Evolutionary conservation across 30 jellyfish, hydroid and myxozoan genomes (phyloP), one percentile per base, ranked within the genome.

Genomic region (Cassiopea andromeda): DNA sequence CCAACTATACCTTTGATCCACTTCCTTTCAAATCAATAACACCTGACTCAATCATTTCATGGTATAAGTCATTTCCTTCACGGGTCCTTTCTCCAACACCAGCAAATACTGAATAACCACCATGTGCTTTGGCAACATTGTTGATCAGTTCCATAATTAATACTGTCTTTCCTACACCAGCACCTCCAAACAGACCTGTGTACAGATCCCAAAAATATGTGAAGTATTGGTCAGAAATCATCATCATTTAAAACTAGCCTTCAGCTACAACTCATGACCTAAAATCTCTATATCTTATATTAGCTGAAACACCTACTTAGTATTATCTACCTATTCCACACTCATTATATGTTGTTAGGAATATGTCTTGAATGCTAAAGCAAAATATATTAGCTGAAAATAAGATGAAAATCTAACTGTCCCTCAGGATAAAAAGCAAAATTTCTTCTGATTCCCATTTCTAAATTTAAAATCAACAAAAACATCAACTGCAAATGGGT

Each of bases 71-170:
- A 85, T 97, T 97, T 48, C 99, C 99, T 73, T 97, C 99, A 72
- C 99, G 97, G 7, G 99, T 97, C 50, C 99, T 79, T 69, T 97
- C 99, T 46, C 99, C 99, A 49, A 97, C 99, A 80, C 99, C 99
- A 90, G 99, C 99, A 92, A 97, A 97, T 19, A 97, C 99, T 43
- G 99, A 97, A 78, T 97, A 97, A 91, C 99, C 99, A 91, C 99
- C 99, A 91, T 97, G 99, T 57, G 98, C 98, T 78, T 93, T 94
- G 76, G 99, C 99, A 73, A 97, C 97, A 84, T 97, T 97, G 93
- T 94, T 94, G 75, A 97, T 97, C 82, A 97, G 97, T 81, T 97
- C 99, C 99, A 94, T 94, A 74, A 97, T 97, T 81, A 97, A 82
- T 72, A 97, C 99, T 84, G 99, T 97, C 87, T 97, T 97, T 38